Evolutionary conservation across 2,113 vertebrate species (phyloP), one percentile per base, ranked within the genome.

Genomic region (Willisornis vidua): DNA sequence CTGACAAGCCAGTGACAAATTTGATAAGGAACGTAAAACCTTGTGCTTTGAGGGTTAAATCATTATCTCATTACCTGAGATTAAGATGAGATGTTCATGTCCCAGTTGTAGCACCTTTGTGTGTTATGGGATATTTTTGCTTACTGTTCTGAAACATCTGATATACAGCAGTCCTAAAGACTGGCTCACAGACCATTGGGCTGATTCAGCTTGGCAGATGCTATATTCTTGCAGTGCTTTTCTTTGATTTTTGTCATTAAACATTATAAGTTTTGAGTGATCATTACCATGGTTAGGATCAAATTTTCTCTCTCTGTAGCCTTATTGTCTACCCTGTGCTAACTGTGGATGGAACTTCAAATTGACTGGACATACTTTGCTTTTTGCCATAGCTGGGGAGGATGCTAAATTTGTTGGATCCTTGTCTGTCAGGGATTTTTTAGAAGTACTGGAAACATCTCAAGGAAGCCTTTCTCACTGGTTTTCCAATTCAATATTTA

Each of bases 191-290:
- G 68, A 59, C 45, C 31, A 5, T 49, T 2, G 3, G 28, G 23
- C 80, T 92, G 68, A 92, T 93, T 93, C 52, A 89, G 35, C 61
- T 86, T 81, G 52, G 41, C 89, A 95, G 73, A 82, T 81, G 80
- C 62, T 94, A 11, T 81, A 28, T 82, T 91, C 81, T 94, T 91
- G 71, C 12, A 57, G 23, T 54, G 49, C 28, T 75, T 89, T 84
- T 68, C 43, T 77, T 78, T 82, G 16, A 67, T 89, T 95, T 96
- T 94, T 90, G 61, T 80, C 77, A 72, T 89, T 95, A 94, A 93
- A 78, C 13, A 37, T 89, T 73, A 5, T 15, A 28, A 65, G 14
- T 83, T 92, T 86, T 74, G 68, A 93, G 68, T 84, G 85, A 86
- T 86, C 83, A 73, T 92, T 94, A 94, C 68, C 66, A 51, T 17